Percentiles rank a stretch among this genome's conserved stretches.
These are phyloP conservation scores for Baccha elongata DNA, from an alignment of 2,888 invertebrate species.

Conservation along the genomic window DNA sequence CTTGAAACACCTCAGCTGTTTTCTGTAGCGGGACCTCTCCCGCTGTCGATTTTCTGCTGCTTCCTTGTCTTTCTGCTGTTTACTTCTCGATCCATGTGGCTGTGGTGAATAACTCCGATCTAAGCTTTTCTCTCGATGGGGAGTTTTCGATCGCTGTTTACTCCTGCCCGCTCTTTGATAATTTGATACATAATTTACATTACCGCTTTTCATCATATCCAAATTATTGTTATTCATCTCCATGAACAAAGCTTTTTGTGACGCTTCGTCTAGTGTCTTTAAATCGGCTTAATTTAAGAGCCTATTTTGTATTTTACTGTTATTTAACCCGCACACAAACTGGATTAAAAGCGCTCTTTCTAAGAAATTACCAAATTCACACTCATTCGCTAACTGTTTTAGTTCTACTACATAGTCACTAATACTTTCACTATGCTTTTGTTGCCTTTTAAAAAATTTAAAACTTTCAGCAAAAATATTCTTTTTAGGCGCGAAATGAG, in stretches of 20 bases:
- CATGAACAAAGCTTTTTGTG: background rate
- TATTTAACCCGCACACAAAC: too few relatives aligned
- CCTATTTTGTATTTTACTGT: background rate
- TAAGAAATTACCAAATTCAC: slow-evolving; percentile 3
- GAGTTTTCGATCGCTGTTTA: background rate
- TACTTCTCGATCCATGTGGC: background rate
- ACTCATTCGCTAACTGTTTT: slow-evolving; percentile 17
- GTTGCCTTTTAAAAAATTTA: slow-evolving; percentile 17
- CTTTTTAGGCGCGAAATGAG: slow-evolving; percentile 25
- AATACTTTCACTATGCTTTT: background rate
- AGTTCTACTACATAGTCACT: slow-evolving; percentile 9
- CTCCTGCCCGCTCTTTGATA: background rate
- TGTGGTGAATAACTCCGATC: slow-evolving; percentile 4
- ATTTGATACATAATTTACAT: background rate
- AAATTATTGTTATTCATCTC: background rate
- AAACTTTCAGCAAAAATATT: background rate
- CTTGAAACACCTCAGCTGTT: background rate
- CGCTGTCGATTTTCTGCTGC: background rate
- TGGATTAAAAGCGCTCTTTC: too few relatives aligned
- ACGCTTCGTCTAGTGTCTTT: background rate
- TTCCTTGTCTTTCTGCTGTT: background rate
- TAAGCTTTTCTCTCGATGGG: background rate
- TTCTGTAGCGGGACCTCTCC: background rate
- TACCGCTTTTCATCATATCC: background rate
- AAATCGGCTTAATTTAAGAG: too few relatives aligned